Evolutionary conservation across 1,140 invertebrate genomes (phyloP), one percentile per base, ranked within the genome.

Genomic region (Drosophila mauritiana): DNA sequence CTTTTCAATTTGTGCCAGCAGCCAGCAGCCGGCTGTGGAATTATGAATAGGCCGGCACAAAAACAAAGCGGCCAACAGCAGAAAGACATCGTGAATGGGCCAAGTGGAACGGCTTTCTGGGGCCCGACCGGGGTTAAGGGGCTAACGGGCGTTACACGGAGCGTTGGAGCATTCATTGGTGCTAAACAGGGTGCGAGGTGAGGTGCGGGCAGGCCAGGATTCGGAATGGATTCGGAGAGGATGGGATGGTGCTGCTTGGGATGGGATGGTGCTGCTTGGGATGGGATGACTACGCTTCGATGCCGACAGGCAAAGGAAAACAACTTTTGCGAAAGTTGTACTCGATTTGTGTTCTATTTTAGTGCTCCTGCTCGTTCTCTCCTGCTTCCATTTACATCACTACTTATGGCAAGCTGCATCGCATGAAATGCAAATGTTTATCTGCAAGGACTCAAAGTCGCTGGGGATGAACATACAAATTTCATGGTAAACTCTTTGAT

Each of bases 1-100:
- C 79, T 63, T 78, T 81, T 77, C 79, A 81, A 82, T 86, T 74
- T 82, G 72, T 65, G 43, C 74, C 67, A 64, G 51, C 62, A 67
- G 48, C 52, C 67, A 64, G 48, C 62, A 68, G 49, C 56, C 51
- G 68, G 68, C 56, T 61, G 80, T 46, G 59, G 78, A 85, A 78
- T 86, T 88, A 85, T 88, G 78, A 82, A 74, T 75, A 68, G 52
- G 51, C 48, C 22, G 56, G 34, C 45, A 64, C 64, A 76, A 61
- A 72, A 57, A 68, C 64, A 70, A 63, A 62, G 58, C 63, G 45
- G 34, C 51, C 15, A 45, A 25, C 62, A 55, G 69, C 59, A 77
- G 59, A 78, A 52, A 61, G 75, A 52, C 76, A 72, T 73, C 76
- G 58, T 64, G 76, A 65, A 49, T 69, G 68, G 52, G 65, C 40